Percentiles rank a stretch among this genome's conserved stretches.
Conservation (phyloP, 2,113 vertebrate species). For the Pangasianodon gigas region DNA sequence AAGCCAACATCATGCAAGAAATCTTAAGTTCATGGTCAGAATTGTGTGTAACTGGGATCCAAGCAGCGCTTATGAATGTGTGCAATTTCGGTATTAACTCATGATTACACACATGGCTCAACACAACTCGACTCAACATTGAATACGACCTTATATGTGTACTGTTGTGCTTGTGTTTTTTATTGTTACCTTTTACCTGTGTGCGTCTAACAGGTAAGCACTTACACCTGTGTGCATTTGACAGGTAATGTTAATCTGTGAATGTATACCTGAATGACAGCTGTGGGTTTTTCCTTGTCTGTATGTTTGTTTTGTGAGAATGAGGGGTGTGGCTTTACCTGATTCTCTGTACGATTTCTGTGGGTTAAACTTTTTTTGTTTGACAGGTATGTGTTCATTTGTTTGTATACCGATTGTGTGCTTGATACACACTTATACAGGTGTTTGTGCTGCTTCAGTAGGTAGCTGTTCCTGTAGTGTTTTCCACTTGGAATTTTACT, state of each 20-base stretch:
- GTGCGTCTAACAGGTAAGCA: neutral
- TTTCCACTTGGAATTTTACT: no score
- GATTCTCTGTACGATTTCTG: slow-evolving; percentile 45
- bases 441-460: neutral
- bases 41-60: no score
- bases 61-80: no score
- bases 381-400: no score
- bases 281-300: neutral
- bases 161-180: neutral
- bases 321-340: neutral
- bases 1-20: no score
- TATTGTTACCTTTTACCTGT: neutral
- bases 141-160: neutral
- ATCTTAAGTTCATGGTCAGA: no score
- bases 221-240: neutral
- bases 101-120: no score
- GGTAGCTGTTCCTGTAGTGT: no score
- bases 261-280: neutral
- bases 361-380: neutral
- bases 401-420: no score
- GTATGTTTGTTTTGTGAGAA: neutral
- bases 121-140: no score
- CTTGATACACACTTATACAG: neutral
- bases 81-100: no score
- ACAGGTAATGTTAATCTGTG: neutral